Percentiles rank a stretch among this genome's conserved stretches.
These are phyloP conservation scores for Napeogenes inachia DNA, from an alignment of 2,888 invertebrate genomes.

Conservation along the genomic window DNA sequence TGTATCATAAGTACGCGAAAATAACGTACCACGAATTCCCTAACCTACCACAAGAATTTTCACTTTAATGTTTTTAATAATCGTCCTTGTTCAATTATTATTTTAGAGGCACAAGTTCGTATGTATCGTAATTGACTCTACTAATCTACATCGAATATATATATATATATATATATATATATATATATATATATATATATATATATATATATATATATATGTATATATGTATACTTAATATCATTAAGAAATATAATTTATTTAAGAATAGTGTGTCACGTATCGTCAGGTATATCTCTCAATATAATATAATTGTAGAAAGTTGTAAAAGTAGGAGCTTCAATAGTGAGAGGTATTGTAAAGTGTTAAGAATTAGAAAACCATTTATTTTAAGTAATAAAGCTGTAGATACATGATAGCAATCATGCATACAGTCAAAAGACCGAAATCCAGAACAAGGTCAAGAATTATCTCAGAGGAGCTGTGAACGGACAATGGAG, in stretches of 20 bases:
- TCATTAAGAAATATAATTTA: neutral
- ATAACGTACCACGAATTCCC: neutral
- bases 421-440: conserved; percentile 38
- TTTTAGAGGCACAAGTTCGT: no score
- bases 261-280: neutral
- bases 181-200: no score
- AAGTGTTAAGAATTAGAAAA: conserved; percentile 6
- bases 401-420: conserved; percentile 20
- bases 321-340: conserved; percentile 3
- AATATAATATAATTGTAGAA: conserved; percentile 7
- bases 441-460: conserved; percentile 63
- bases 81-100: no score
- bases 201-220: no score
- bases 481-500: conserved; percentile 59
- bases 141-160: no score
- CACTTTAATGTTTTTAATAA: no score
- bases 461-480: conserved; percentile 66
- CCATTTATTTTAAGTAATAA: conserved; percentile 6
- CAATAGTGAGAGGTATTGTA: neutral
- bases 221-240: no score
- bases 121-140: no score
- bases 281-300: neutral
- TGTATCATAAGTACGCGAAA: neutral
- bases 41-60: conserved; percentile 1
- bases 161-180: no score